Evolutionary conservation across 2,888 invertebrate genomes (phyloP).

Genomic region (Epinotia bilunana): DNA sequence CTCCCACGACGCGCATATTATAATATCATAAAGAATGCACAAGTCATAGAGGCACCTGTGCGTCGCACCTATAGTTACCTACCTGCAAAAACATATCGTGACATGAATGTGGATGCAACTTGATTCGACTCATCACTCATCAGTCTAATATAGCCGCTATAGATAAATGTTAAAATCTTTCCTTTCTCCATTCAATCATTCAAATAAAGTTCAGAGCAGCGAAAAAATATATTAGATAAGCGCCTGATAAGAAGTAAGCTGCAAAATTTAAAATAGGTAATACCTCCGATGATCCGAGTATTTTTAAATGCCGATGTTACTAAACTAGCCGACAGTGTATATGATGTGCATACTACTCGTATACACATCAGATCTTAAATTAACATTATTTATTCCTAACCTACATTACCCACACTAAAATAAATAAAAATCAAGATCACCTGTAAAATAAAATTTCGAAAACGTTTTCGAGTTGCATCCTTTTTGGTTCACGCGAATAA

Average conservation of each 20-base stretch:
- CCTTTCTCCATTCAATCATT: too few species aligned
- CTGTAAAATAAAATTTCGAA: not conserved
- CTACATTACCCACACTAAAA: not conserved
- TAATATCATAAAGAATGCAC: constrained; percentile 66
- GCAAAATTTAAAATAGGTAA: not conserved
- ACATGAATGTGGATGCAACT: constrained; percentile 49
- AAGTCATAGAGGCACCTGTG: constrained; percentile 77
- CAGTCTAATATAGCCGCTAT: not conserved
- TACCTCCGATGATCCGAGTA: not conserved
- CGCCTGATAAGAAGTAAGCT: not conserved
- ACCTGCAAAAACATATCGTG: constrained; percentile 48
- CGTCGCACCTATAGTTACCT: constrained; percentile 48
- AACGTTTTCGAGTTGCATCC: constrained; percentile 47
- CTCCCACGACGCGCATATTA: constrained; percentile 59
- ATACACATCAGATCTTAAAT: not conserved
- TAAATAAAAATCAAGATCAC: not conserved
- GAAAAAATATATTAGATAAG: too few species aligned
- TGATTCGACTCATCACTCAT: constrained; percentile 2
- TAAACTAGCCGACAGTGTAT: too few species aligned
- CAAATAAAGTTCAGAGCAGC: too few species aligned
- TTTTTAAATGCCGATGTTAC: not conserved
- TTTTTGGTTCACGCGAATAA: constrained; percentile 73
- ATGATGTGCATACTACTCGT: too few species aligned
- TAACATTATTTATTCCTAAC: not conserved
- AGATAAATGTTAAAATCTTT: too few species aligned